A percentile compares a stretch with the other conserved stretches of the same genome.
Evolutionary conservation across 2,888 invertebrate species (phyloP).

Genomic region (Erebia epiphron): DNA sequence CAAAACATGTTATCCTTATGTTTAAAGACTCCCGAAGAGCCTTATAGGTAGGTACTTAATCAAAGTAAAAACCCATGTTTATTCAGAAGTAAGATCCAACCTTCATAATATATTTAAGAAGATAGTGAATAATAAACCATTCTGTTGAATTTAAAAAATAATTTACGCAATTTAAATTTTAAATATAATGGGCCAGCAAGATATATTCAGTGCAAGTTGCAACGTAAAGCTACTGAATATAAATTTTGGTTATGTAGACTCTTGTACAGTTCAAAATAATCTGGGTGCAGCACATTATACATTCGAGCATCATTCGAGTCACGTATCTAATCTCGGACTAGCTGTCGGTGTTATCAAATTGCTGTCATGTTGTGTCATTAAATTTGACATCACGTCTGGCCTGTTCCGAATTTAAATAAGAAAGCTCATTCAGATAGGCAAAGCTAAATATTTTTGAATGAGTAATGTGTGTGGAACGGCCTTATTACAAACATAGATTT

Average conservation of each 20-base stretch:
- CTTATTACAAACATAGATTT: background rate
- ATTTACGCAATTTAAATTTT: no score
- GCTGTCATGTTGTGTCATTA: conserved; percentile 40
- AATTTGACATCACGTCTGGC: conserved; percentile 27
- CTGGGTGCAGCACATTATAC: conserved; percentile 25
- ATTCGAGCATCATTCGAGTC: conserved; percentile 39
- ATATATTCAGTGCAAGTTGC: background rate
- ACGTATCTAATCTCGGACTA: conserved; percentile 45
- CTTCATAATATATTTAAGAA: background rate
- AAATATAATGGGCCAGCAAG: background rate
- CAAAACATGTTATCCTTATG: no score
- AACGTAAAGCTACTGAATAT: background rate
- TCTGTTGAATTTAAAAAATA: no score
- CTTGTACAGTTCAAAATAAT: conserved; percentile 11
- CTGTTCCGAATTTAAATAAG: conserved; percentile 12
- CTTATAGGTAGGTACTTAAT: no score
- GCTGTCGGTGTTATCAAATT: conserved; percentile 40
- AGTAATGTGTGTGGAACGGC: background rate
- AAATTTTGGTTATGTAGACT: conserved; percentile 9
- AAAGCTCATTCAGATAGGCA: conserved; percentile 13
- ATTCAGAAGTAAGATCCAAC: background rate
- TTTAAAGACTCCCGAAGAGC: background rate
- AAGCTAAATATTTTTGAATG: background rate
- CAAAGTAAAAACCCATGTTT: background rate
- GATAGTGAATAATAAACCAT: no score